Base-by-base conservation (phyloP, 2,888 invertebrate genomes). In the Orthosia incerta region DNA sequence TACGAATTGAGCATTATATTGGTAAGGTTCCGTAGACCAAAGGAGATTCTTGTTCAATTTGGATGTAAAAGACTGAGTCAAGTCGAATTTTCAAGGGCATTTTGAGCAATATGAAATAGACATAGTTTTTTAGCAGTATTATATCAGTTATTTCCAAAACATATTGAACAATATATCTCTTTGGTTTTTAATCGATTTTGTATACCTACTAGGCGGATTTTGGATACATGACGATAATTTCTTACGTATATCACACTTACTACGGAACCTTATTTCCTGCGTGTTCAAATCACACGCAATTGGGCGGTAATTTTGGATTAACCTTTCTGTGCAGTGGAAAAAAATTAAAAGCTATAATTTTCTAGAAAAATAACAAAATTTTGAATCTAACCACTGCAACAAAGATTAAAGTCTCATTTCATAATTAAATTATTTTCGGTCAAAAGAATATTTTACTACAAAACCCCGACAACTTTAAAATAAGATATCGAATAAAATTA, bases 1-100 rank as follows among this genome's bases (percentile, higher is more conserved):
- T 57, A 76, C 71, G 59, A 77, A 74, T 85, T 85, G 85, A 85
- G 85, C 85, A 84, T 84, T 78, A 70, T 66, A 74, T 46, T 70
- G 57, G 63, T 64, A 68, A 68, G 59, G 67, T 74, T 73, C 76
- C 71, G 69, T 57, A 82, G 72, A 71, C 64, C 45, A 64, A 62
- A 74, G 31, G 31, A 26, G 60, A 64, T 62, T 65, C 26, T 53
- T 71, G 48, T 65, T 50, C 53, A 67, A 45, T 45, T 48, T 39
- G 46, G 20, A 46, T 65, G 4, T 1, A 16, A 48, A 70, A 57
- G 16, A 70, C 46, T 16, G 31, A 15, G 16, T 74, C 4, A 12
- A 50, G 18, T 18, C 20, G 13, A 62, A 48, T 55, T 12, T 59
- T 20, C 4, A 39, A 7, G 31, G 23, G 13, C 20, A n/a, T n/a